A percentile compares a stretch with the other conserved stretches of the same genome.
Evolutionary conservation across 2,797 vertebrate genomes (phyloP).

Genomic region (Propithecus perrieri): DNA sequence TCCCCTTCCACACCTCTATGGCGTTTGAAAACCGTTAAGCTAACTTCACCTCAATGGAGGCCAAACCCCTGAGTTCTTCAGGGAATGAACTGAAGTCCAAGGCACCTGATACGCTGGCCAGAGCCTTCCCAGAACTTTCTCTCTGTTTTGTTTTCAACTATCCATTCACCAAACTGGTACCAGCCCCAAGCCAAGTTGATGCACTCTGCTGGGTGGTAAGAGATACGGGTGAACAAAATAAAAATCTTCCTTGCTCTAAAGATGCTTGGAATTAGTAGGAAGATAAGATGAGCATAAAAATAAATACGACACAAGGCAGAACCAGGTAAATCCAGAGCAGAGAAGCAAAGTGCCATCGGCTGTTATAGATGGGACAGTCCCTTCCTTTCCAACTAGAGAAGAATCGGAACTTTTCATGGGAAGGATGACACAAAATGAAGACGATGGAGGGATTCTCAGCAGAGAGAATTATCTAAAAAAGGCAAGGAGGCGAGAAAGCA

Average conservation of each 20-base stretch:
- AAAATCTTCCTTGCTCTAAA: neutral
- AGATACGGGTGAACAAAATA: neutral
- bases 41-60: neutral
- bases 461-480: conserved; percentile 28
- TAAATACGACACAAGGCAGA: neutral
- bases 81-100: neutral
- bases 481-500: neutral
- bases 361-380: neutral
- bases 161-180: neutral
- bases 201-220: neutral
- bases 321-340: neutral
- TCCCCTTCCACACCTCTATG: neutral
- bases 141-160: neutral
- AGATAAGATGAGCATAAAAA: neutral
- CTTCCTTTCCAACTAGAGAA: neutral
- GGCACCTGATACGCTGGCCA: fast-evolving
- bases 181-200: neutral
- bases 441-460: neutral
- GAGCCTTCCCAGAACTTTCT: neutral
- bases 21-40: neutral
- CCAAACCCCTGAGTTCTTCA: neutral
- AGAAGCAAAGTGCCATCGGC: neutral
- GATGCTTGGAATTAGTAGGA: neutral
- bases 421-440: neutral
- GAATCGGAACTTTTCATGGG: neutral